Percentiles rank a stretch among this genome's conserved stretches.
Conservation (phyloP, 2,888 invertebrate genomes). For the Sturmia bella region DNA sequence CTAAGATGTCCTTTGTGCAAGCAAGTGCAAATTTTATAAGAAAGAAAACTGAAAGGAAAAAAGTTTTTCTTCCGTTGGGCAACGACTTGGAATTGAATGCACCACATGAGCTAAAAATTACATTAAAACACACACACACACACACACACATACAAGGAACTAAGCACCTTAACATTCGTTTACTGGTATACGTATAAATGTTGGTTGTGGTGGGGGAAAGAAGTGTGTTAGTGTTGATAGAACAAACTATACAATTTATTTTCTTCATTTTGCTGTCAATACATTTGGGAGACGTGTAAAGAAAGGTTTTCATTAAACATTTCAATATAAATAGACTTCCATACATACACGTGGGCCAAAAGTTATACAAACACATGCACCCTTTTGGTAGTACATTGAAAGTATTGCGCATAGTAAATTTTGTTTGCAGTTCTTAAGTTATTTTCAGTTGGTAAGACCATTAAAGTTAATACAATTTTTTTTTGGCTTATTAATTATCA, state of each 20-base stretch:
- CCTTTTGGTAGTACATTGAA: no score
- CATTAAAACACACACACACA: slow-evolving; percentile 14
- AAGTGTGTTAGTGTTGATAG: slow-evolving; percentile 21
- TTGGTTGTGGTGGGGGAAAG: not conserved
- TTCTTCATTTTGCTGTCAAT: slow-evolving; percentile 55
- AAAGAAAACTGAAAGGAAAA: slow-evolving; percentile 36
- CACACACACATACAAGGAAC: no score
- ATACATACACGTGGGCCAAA: not conserved
- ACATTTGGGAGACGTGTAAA: slow-evolving; percentile 61
- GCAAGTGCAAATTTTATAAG: slow-evolving; percentile 65
- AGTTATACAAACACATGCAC: no score
- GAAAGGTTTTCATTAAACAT: slow-evolving; percentile 46
- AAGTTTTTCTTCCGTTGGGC: slow-evolving; percentile 64
- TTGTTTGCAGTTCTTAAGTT: no score
- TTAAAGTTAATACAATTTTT: no score
- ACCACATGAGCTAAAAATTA: slow-evolving; percentile 63
- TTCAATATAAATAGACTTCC: not conserved
- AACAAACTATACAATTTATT: slow-evolving; percentile 53
- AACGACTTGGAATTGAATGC: slow-evolving; percentile 70
- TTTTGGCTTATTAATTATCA: no score
- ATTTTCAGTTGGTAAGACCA: no score
- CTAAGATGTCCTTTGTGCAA: slow-evolving; percentile 71
- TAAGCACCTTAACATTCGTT: slow-evolving; percentile 1
- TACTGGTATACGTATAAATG: not conserved
- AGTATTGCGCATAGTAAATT: no score